phyloP scores from a whole-genome alignment of 2,888 invertebrate species.

The Phalera bucephala region DNA sequence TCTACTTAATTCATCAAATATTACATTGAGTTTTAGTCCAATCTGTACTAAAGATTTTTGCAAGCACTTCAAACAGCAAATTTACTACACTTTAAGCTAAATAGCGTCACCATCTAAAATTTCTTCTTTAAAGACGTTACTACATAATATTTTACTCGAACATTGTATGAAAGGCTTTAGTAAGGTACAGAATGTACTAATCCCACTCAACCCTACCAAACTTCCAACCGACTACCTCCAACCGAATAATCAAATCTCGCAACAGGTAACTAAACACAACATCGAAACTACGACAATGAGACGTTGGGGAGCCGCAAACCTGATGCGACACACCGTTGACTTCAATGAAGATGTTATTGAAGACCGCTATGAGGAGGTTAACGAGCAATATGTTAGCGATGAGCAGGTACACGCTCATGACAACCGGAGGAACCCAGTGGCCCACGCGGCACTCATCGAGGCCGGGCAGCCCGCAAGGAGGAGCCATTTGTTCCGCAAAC shows the following conservation, averaged over 20 bases:
- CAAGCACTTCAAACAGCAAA: not conserved
- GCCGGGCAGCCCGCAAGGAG: slow-evolving; percentile 91
- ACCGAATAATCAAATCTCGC: slow-evolving; percentile 67
- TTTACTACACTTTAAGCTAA: too few species aligned
- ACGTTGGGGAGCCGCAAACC: slow-evolving; percentile 80
- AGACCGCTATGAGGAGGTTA: slow-evolving; percentile 98
- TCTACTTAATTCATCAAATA: slow-evolving; percentile 3
- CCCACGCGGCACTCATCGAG: slow-evolving; percentile 91
- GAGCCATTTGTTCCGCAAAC: slow-evolving; percentile 98
- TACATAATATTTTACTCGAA: too few species aligned
- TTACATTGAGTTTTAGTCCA: not conserved
- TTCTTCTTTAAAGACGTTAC: too few species aligned
- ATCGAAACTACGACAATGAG: slow-evolving; percentile 49
- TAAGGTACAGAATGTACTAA: slow-evolving; percentile 11
- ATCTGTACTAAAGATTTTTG: slow-evolving; percentile 3
- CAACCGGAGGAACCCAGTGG: slow-evolving; percentile 96
- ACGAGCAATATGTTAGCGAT: slow-evolving; percentile 98
- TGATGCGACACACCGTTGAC: slow-evolving; percentile 98
- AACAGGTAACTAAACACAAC: slow-evolving; percentile 62
- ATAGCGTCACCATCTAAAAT: too few species aligned
- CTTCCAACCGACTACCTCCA: slow-evolving; percentile 13
- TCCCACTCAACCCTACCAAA: not conserved
- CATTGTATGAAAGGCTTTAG: too few species aligned
- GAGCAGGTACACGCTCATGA: slow-evolving; percentile 98
- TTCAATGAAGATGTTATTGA: slow-evolving; percentile 98